phyloP scores from a whole-genome alignment of 2,797 vertebrate species.

The Acrocephalus scirpaceus region DNA sequence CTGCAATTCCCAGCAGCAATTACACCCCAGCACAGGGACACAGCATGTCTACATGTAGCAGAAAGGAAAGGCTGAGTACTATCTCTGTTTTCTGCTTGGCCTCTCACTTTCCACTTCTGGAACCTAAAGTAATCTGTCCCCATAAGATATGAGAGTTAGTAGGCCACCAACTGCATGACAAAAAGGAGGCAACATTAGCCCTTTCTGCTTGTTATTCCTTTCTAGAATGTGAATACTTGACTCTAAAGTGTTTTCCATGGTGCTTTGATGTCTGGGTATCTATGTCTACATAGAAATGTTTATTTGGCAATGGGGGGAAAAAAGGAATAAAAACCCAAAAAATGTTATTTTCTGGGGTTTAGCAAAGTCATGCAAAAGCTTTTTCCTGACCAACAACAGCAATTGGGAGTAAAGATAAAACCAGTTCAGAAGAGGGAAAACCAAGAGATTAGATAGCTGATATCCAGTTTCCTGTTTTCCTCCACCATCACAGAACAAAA shows the following conservation, averaged over 20 bases:
- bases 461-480: background rate
- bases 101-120: background rate
- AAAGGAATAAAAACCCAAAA: background rate
- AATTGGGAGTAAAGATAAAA: background rate
- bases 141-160: background rate
- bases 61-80: background rate
- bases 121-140: background rate
- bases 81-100: background rate
- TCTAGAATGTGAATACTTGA: background rate
- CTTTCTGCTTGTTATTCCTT: background rate
- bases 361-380: background rate
- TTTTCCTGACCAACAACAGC: conserved; percentile 1
- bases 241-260: background rate
- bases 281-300: background rate
- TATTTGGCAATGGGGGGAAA: background rate
- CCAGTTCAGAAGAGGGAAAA: background rate
- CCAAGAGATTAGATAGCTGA: background rate
- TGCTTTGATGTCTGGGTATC: background rate
- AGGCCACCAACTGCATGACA: background rate
- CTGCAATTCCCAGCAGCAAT: background rate
- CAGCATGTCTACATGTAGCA: background rate
- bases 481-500: background rate
- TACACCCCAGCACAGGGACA: accelerated
- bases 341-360: background rate
- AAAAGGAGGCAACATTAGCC: background rate